Evolutionary conservation across 2,113 vertebrate genomes (phyloP).

Genomic region (Cryptotis parvus): DNA sequence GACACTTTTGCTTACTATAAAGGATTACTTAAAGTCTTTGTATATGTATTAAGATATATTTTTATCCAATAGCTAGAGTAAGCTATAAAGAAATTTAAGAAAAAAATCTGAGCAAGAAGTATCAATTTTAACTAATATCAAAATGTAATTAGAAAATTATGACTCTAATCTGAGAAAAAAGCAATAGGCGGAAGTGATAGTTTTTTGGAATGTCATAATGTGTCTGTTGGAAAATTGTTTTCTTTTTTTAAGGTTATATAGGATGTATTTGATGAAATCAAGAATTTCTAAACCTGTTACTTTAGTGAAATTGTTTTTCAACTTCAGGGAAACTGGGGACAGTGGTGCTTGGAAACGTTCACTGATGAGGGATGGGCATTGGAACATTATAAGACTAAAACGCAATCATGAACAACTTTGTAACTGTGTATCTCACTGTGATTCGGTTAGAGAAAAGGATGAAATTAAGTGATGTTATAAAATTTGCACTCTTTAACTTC

Average conservation of each 20-base stretch:
- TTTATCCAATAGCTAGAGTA: neutral
- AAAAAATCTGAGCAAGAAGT: neutral
- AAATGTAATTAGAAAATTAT: conserved; percentile 25
- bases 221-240: conserved; percentile 29
- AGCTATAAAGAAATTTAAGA: conserved; percentile 19
- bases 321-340: no score
- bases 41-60: conserved; percentile 31
- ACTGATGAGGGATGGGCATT: no score
- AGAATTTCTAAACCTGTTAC: neutral
- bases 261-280: conserved; percentile 13
- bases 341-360: no score
- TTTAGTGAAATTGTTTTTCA: neutral
- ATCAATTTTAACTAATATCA: neutral
- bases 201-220: neutral
- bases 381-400: no score
- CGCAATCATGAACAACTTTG: no score
- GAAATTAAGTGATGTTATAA: no score
- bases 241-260: conserved; percentile 21
- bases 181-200: neutral
- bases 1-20: conserved; percentile 37
- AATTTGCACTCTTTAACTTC: neutral
- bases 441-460: no score
- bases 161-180: conserved; percentile 32
- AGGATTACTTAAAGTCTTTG: neutral
- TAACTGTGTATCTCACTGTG: no score